Conservation (phyloP, 2,113 vertebrate genomes). For the Orcinus orca region DNA sequence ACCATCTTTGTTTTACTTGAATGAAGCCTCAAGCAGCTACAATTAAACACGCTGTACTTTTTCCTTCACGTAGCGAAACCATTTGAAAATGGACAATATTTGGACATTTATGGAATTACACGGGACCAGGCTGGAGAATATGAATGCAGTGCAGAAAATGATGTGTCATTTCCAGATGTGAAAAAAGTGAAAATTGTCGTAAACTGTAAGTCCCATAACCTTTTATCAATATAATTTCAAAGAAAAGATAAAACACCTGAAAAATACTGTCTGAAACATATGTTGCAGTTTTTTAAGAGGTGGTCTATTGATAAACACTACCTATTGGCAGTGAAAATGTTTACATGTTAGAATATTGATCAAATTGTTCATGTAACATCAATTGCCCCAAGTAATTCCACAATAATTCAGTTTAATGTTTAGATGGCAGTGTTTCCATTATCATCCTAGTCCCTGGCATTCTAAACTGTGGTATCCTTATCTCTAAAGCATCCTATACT, state of each 20-base stretch:
- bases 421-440: accelerated
- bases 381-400: accelerated
- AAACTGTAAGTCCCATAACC: constrained; percentile 92
- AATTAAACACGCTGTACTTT: constrained; percentile 51
- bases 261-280: not conserved
- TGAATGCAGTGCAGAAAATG: constrained; percentile 96
- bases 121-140: constrained; percentile 97
- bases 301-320: not conserved
- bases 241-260: not conserved
- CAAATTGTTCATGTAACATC: not conserved
- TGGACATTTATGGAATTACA: constrained; percentile 96
- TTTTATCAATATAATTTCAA: not conserved
- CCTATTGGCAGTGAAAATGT: not conserved
- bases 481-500: not conserved
- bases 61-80: constrained; percentile 87
- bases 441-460: accelerated
- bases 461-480: not conserved
- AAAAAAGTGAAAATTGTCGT: constrained; percentile 96
- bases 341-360: not conserved
- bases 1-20: not conserved
- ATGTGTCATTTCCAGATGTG: constrained; percentile 95
- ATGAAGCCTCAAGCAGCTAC: not conserved
- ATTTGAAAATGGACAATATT: constrained; percentile 95
- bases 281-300: not conserved
- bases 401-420: accelerated